Base-by-base conservation (phyloP, 2,797 vertebrate genomes). In the Eulemur albifrons region DNA sequence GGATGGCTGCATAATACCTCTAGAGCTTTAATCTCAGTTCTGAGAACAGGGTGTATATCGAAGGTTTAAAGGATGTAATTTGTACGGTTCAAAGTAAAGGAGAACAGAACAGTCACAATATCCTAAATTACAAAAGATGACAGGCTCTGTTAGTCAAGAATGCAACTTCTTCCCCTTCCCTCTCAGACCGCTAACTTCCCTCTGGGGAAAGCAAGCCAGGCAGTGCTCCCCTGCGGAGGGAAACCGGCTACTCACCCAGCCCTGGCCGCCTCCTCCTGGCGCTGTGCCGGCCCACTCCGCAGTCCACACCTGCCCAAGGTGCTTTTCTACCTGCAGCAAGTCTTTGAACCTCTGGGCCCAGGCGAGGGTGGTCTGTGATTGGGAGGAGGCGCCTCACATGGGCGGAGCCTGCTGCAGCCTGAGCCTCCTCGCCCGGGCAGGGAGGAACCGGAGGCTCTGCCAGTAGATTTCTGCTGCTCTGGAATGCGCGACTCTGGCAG, bases 321-420 rank as follows among this genome's bases (percentile, higher is more conserved):
- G 85, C 67, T 0, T 2, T 91, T 77, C 95, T 96, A 79, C 40
- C 77, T 50, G 92, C 35, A 0, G 4, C 86, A 65, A 70, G 83
- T 76, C 95, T 98, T 98, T 97, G 97, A 98, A 96, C 59, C 90
- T 95, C 94, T 38, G 48, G 95, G 30, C 94, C 94, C 59, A 21
- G 95, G 90, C 75, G 52, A 96, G 45, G 30, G 85, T 63, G 85
- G 90, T 82, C 81, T 92, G 96, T 98, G 98, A 98, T 98, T 98
- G 98, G 98, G 98, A 97, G 97, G 95, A 94, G 96, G 79, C 67
- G 80, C 88, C 97, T 98, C 97, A 95, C 97, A 96, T 97, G 98
- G 97, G 98, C 76, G n/a, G 90, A 90, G 84, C 96, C 96, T 89
- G 87, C 72, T 97, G 98, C 97, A 98, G 98, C 96, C 88, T 94